Conservation (phyloP, 2,888 invertebrate species). For the Eupithecia abbreviata region DNA sequence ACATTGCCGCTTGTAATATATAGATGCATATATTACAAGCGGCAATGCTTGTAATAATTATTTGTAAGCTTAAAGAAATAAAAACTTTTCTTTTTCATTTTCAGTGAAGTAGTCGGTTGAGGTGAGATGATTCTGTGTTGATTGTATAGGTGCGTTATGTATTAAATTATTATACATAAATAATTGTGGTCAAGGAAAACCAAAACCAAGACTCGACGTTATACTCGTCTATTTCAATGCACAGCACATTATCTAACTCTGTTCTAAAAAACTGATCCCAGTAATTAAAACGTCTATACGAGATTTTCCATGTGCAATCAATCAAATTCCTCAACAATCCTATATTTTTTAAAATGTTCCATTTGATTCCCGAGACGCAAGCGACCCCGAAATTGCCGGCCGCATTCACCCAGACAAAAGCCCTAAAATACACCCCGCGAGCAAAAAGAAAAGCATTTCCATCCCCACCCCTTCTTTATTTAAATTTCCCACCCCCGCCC, state of each 20-base stretch:
- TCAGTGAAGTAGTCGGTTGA: too few species aligned
- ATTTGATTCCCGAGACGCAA: conserved; percentile 77
- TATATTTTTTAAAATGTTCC: conserved; percentile 39
- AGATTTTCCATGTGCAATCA: conserved; percentile 17
- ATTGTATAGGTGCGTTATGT: background rate
- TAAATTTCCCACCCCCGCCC: conserved; percentile 76
- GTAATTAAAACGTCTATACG: background rate
- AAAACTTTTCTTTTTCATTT: too few species aligned
- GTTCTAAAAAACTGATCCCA: background rate
- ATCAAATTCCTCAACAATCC: conserved; percentile 18
- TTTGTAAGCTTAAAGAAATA: too few species aligned
- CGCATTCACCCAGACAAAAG: conserved; percentile 84
- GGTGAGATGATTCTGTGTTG: background rate
- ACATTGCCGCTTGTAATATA: too few species aligned
- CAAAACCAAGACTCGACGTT: background rate
- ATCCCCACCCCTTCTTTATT: conserved; percentile 80
- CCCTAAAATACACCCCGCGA: conserved; percentile 80
- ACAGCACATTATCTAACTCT: background rate
- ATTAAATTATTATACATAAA: background rate
- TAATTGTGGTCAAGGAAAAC: background rate
- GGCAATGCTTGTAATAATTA: too few species aligned
- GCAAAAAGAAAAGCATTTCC: conserved; percentile 83
- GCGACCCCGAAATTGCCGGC: conserved; percentile 82
- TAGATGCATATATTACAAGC: too few species aligned
- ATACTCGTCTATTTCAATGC: background rate